A percentile compares a stretch with the other conserved stretches of the same genome.
These are phyloP conservation scores for Gymnorhina tibicen DNA, from an alignment of 2,113 vertebrate species.

Conservation along the genomic window DNA sequence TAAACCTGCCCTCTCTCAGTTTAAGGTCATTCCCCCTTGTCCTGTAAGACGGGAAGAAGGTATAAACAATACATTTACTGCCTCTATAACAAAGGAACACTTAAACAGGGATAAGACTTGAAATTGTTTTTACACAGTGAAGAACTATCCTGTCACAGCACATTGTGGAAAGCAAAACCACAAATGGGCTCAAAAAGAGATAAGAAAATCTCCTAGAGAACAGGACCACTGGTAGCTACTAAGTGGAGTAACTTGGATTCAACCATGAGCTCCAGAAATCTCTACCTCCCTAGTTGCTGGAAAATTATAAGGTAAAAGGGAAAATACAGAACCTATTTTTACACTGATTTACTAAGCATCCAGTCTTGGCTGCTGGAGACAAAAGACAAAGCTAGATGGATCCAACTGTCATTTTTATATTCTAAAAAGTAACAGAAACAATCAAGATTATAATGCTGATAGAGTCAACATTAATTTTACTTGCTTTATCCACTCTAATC, in stretches of 20 bases:
- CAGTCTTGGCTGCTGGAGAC: neutral
- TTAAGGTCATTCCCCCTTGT: neutral
- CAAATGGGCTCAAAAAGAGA: neutral
- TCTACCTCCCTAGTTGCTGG: neutral
- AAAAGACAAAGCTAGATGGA: neutral
- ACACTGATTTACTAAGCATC: neutral
- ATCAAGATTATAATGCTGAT: neutral
- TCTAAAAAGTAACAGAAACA: neutral
- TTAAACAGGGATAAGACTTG: neutral
- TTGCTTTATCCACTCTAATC: conserved; percentile 2
- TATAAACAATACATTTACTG: neutral
- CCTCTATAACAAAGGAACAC: neutral
- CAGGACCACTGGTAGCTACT: neutral
- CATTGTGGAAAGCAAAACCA: neutral
- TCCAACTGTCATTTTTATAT: neutral
- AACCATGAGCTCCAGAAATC: neutral
- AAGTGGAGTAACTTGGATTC: neutral
- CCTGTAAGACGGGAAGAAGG: neutral
- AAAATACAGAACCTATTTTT: neutral
- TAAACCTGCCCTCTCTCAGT: neutral
- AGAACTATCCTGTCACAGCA: neutral
- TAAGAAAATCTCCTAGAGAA: neutral
- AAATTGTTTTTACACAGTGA: neutral
- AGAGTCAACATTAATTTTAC: neutral
- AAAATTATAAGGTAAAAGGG: neutral